These are phyloP conservation scores for Anoplius nigerrimus DNA, from an alignment of 2,888 invertebrate species.

Conservation along the genomic window DNA sequence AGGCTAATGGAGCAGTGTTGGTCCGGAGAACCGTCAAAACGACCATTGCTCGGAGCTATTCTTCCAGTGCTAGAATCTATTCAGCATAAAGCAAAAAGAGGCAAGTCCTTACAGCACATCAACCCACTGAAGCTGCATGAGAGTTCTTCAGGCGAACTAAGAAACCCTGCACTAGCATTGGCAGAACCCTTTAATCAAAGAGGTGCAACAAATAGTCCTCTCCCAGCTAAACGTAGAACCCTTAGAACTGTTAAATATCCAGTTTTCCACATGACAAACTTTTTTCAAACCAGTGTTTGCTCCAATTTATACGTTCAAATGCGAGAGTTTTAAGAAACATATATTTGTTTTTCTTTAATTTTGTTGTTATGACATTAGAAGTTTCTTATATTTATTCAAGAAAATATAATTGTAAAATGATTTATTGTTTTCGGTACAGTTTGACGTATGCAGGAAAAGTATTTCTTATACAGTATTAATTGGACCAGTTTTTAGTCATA, in stretches of 20 bases:
- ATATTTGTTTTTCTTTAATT: slow-evolving; percentile 7
- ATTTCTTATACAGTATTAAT: slow-evolving; percentile 54
- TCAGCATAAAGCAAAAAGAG: slow-evolving; percentile 66
- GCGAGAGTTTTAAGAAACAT: slow-evolving; percentile 63
- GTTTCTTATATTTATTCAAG: slow-evolving; percentile 25
- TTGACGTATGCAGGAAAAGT: slow-evolving; percentile 34
- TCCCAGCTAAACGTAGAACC: slow-evolving; percentile 53
- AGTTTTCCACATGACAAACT: slow-evolving; percentile 66
- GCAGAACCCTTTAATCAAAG: slow-evolving; percentile 71
- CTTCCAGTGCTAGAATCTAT: slow-evolving; percentile 82
- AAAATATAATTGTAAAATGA: slow-evolving; percentile 27
- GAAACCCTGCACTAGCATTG: slow-evolving; percentile 66
- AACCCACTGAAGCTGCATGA: slow-evolving; percentile 52
- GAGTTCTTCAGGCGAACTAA: slow-evolving; percentile 46
- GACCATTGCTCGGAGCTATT: slow-evolving; percentile 88
- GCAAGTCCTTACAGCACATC: slow-evolving; percentile 61
- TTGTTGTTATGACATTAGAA: slow-evolving; percentile 12
- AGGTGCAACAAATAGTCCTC: slow-evolving; percentile 62
- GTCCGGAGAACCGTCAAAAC: slow-evolving; percentile 83
- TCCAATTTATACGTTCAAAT: slow-evolving; percentile 69
- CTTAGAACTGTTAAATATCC: slow-evolving; percentile 64
- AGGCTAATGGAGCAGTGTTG: slow-evolving; percentile 89
- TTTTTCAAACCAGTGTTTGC: slow-evolving; percentile 66
- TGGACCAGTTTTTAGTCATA: slow-evolving; percentile 30
- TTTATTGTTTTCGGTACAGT: slow-evolving; percentile 21